Base-by-base conservation (phyloP, 2,797 vertebrate genomes). In the Sebastes taczanowskii region DNA sequence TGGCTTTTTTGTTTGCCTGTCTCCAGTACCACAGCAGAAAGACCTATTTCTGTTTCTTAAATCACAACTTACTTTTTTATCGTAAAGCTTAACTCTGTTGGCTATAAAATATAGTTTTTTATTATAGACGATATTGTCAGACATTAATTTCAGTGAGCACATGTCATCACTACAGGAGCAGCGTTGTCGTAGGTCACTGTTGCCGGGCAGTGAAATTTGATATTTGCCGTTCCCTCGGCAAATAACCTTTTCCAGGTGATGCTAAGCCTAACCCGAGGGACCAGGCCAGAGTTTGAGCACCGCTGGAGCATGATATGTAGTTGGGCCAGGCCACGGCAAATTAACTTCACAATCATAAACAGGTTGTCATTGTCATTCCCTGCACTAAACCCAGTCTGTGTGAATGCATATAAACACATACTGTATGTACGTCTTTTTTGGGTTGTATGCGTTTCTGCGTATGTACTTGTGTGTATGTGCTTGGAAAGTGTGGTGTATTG, bases 201-300 rank as follows among this genome's bases (percentile, higher is more conserved):
- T 70, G 55, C 68, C n/a, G 18, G 77, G 30, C 29, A 14, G 63
- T n/a, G 14, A 74, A 74, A 34, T 76, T 16, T 61, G 25, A 82
- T 81, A 85, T 86, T 79, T 86, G 68, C 32, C 30, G 52, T 74
- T 77, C 63, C 65, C 70, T 52, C 62, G 23, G 73, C 29, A 86
- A 66, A 73, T 75, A 78, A 84, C 76, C 58, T 86, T 82, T 88
- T 88, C 61, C 81, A 83, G 63, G 78, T 80, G 78, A 34, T 77
- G 30, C 46, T 52, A 25, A 81, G 80, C 81, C 78, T 78, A 71
- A 73, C 76, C 72, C 20, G 13, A 46, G 61, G 56, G 74, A 72
- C 32, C 52, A 16, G 49, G 65, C 80, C 82, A 80, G 71, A 74
- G 80, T 56, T 82, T 69, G 56, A 86, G 80, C 81, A 71, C 74